Evolutionary conservation across 2,888 invertebrate genomes (phyloP).

Genomic region (Cheilosia urbana): DNA sequence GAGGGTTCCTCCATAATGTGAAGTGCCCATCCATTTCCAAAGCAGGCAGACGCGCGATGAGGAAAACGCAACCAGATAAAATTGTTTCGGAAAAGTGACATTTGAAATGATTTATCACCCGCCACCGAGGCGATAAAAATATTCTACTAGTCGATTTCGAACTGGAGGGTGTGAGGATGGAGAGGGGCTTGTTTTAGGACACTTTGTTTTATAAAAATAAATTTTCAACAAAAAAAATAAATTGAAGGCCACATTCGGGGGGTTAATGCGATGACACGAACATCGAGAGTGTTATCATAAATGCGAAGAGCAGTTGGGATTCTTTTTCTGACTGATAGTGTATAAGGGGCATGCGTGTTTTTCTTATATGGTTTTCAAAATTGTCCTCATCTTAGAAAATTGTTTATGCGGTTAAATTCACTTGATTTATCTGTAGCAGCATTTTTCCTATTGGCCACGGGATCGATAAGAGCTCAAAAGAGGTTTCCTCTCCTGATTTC

Average conservation of each 20-base stretch:
- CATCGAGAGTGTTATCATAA: not conserved
- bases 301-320: not conserved
- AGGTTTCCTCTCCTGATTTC: not conserved
- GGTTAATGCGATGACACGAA: slow-evolving; percentile 4
- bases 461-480: not conserved
- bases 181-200: slow-evolving; percentile 14
- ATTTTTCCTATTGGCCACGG: not conserved
- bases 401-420: not conserved
- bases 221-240: slow-evolving; percentile 3
- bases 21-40: slow-evolving; percentile 32
- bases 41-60: slow-evolving; percentile 23
- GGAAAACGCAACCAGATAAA: slow-evolving; percentile 80
- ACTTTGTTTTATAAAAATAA: slow-evolving; percentile 28
- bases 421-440: not conserved
- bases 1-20: slow-evolving; percentile 40
- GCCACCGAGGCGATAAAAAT: slow-evolving; percentile 72
- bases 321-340: no score
- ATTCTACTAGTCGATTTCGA: slow-evolving; percentile 25
- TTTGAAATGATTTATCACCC: slow-evolving; percentile 83
- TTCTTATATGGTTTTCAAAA: no score
- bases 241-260: slow-evolving; percentile 28
- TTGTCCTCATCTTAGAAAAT: no score
- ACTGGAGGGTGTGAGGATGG: not conserved
- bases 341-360: not conserved
- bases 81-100: slow-evolving; percentile 84